These are phyloP conservation scores for Agonopterix heracliana DNA, from an alignment of 2,888 invertebrate species.

Conservation along the genomic window DNA sequence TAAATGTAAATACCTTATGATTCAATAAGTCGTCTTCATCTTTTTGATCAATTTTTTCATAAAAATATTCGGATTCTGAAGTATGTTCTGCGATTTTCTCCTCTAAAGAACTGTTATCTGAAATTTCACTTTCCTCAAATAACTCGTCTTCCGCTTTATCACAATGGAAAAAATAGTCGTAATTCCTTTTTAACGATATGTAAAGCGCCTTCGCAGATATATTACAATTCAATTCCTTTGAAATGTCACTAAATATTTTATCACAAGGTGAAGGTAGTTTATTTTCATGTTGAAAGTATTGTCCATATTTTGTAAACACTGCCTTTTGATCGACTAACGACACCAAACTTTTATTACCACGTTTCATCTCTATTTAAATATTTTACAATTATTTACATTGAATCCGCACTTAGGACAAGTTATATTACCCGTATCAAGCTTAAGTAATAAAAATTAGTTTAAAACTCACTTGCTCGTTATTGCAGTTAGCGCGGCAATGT, in stretches of 20 bases:
- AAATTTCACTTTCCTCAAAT: not conserved
- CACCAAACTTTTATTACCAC: not conserved
- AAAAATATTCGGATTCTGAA: too few species aligned
- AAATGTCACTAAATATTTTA: not conserved
- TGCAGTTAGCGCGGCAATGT: too few species aligned
- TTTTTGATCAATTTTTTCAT: too few species aligned
- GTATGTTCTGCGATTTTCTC: too few species aligned
- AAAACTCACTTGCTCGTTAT: too few species aligned
- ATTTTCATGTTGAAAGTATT: not conserved
- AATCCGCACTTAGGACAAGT: too few species aligned
- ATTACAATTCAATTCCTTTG: not conserved
- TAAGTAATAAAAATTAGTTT: too few species aligned
- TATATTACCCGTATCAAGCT: too few species aligned
- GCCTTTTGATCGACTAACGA: not conserved
- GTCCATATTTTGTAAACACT: not conserved
- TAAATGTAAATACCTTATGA: slow-evolving; percentile 4
- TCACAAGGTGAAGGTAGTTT: slow-evolving; percentile 1
- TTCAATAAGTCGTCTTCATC: not conserved
- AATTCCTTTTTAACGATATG: slow-evolving; percentile 6
- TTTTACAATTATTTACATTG: too few species aligned
- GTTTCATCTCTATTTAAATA: not conserved
- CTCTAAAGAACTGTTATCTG: not conserved
- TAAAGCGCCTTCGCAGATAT: slow-evolving; percentile 5
- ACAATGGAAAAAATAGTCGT: slow-evolving; percentile 8
- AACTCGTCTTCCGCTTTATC: too few species aligned